Evolutionary conservation across 2,888 invertebrate species (phyloP), one percentile per base, ranked within the genome.

Genomic region (Pelosia muscerda): DNA sequence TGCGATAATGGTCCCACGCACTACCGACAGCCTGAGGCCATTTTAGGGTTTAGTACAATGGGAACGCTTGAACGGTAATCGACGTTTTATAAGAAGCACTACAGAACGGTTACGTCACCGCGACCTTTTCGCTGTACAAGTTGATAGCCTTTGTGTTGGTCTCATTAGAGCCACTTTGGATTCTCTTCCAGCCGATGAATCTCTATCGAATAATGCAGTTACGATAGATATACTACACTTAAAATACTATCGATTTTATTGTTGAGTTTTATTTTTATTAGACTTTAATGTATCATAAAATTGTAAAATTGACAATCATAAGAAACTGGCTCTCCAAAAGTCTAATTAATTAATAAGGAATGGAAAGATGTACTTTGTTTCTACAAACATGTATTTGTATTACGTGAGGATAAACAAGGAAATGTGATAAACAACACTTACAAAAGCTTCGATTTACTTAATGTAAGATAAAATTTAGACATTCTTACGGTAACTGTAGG

Each of bases 1-100:
- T 66, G 87, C 85, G 91, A 90, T 91, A 92, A 93, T 92, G 88
- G 88, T 82, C 81, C 84, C 85, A 86, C 86, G 86, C 87, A 89
- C 87, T 87, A 86, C 83, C 81, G 79, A 81, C 85, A 84, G 86
- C 84, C 85, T 84, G 85, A 77, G 83, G 86, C 86, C 86, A 83
- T 87, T 88, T 88, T 84, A 86, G 89, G 88, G 88, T 87, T 88
- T 88, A 88, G 87, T 84, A 92, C 91, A 91, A 92, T 90, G 82
- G 86, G 66, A 77, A 78, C 84, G 87, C 87, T 86, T 81, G 85
- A 87, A 84, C 88, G 85, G 87, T 90, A 90, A 90, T 91, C 88
- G 90, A 84, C 88, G 88, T 88, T 90, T 88, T 89, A 86, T 89
- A 88, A 89, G 87, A 86, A 88, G 87, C 86, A 86, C 79, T 88